A percentile compares a stretch with the other conserved stretches of the same genome.
phyloP scores from a whole-genome alignment of 2,888 invertebrate genomes.

The Ganaspis brasiliensis region DNA sequence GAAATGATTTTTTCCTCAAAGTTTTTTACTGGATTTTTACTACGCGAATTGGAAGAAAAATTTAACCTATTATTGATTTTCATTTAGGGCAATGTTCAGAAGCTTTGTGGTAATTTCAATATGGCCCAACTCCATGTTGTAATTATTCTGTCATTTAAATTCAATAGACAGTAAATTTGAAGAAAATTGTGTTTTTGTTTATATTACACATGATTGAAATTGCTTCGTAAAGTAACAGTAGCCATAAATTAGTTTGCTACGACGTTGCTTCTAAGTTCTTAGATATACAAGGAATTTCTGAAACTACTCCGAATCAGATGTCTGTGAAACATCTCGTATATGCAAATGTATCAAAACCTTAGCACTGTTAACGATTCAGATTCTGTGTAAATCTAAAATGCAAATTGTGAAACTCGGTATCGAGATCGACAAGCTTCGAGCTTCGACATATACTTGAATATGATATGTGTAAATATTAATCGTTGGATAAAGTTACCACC shows the following conservation, averaged over 20 bases:
- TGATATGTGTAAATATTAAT: conserved; percentile 23
- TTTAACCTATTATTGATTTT: background rate
- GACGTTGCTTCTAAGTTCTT: conserved; percentile 42
- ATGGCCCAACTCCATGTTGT: too few relatives aligned
- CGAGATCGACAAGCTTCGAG: conserved; percentile 43
- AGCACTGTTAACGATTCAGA: conserved; percentile 54
- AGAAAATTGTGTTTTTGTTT: background rate
- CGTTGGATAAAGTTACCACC: background rate
- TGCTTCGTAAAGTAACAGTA: background rate
- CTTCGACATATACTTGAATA: conserved; percentile 26
- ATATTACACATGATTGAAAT: background rate
- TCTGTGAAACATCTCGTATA: conserved; percentile 48
- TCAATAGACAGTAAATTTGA: background rate
- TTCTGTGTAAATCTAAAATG: conserved; percentile 59
- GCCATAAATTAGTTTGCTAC: conserved; percentile 14
- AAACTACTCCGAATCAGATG: conserved; percentile 42
- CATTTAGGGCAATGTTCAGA: background rate
- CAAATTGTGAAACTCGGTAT: conserved; percentile 52
- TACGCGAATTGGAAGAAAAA: background rate
- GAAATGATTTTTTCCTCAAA: conserved; percentile 11
- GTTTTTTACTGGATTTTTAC: conserved; percentile 22
- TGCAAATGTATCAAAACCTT: conserved; percentile 56
- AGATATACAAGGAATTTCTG: conserved; percentile 33
- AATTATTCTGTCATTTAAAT: background rate
- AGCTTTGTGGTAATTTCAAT: too few relatives aligned